Evolutionary conservation across 1,140 invertebrate species (phyloP), one percentile per base, ranked within the genome.

Genomic region (Scaptomyza hsui): DNA sequence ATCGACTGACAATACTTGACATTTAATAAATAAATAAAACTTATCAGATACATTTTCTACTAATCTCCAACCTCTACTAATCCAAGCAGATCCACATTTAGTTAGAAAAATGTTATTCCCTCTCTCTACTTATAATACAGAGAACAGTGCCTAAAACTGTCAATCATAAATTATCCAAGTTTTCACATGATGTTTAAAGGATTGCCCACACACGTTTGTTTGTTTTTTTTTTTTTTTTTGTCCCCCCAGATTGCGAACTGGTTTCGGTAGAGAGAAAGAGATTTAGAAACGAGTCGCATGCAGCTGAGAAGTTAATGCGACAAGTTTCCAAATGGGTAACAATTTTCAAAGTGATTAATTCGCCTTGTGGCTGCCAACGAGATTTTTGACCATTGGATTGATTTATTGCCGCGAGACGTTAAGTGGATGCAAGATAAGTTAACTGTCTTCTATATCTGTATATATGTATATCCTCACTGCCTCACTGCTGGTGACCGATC

Each of bases 401-500:
- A 89, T 89, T 89, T 89, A 89, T 89, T 63, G 75, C 86, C 74
- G 67, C 85, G 83, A 85, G 86, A 89, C 86, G 86, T 76, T 89
- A 89, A 89, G 86, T 89, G 86, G 86, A 89, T 89, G 86, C 86
- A 89, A 89, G 86, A 89, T 82, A 85, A 89, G 80, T 86, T 89
- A 82, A 86, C 78, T 88, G 82, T 86, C 82, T 82, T 86, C 77
- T 37, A 37, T 37, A n/a, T 37, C n/a, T n/a, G 4, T 37, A 37
- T 37, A 37, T 37, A 37, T n/a, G 2, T 32, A 32, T 35, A 19
- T 53, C 21, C 9, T 12, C 49, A 39, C 81, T 81, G 88, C 82
- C 82, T 88, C 82, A 72, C 82, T 67, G 82, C 83, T 86, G 82
- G 82, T 86, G 82, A 89, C 78, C 83, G 62, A 73, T 67, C 71